phyloP scores from a whole-genome alignment of 2,888 invertebrate species.

The Aplocera efformata region DNA sequence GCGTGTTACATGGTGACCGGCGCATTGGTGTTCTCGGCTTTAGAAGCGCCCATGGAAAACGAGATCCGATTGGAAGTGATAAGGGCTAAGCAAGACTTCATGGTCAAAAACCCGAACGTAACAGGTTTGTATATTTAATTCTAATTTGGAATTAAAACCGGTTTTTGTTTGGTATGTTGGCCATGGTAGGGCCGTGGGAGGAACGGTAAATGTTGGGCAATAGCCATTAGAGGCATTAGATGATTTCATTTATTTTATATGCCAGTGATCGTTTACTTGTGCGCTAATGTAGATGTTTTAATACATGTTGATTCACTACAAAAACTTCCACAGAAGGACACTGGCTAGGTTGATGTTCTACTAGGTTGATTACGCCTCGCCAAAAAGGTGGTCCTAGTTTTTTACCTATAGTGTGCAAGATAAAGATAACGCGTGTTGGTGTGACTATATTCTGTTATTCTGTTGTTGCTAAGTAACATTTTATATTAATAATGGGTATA shows the following conservation, averaged over 20 bases:
- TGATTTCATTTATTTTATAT: neutral
- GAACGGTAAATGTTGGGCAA: slow-evolving; percentile 1
- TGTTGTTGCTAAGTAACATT: no score
- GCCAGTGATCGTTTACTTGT: no score
- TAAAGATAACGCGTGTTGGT: no score
- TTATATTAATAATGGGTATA: no score
- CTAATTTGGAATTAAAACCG: neutral
- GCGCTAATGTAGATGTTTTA: neutral
- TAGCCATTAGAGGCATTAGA: neutral
- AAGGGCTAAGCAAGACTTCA: slow-evolving; percentile 77
- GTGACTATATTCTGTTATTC: no score
- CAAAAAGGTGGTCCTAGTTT: no score
- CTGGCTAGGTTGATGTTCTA: no score
- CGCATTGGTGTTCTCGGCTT: slow-evolving; percentile 82
- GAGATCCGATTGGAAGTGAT: slow-evolving; percentile 73
- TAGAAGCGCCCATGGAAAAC: slow-evolving; percentile 84
- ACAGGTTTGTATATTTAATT: slow-evolving; percentile 69
- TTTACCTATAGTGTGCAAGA: no score
- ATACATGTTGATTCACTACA: no score
- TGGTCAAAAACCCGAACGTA: slow-evolving; percentile 80
- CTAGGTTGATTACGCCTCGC: no score
- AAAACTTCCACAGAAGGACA: no score
- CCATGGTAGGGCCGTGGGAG: slow-evolving; percentile 8
- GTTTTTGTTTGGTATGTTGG: slow-evolving; percentile 13
- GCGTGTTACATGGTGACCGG: slow-evolving; percentile 83